Percentiles rank a stretch among this genome's conserved stretches.
Evolutionary conservation across 2,888 invertebrate species (phyloP).

Genomic region (Limnephilus rhombicus): DNA sequence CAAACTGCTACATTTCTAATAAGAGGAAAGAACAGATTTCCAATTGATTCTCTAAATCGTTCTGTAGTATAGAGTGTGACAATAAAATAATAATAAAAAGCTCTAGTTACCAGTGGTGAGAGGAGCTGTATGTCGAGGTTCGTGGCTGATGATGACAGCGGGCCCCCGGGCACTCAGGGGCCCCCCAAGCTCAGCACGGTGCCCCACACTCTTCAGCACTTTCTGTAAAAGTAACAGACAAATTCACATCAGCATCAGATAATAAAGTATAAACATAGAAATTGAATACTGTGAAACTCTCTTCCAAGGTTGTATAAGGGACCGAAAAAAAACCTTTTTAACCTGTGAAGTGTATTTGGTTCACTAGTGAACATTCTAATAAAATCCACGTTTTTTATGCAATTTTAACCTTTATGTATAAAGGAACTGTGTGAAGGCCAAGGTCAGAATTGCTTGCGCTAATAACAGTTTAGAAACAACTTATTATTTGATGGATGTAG

Average conservation of each 20-base stretch:
- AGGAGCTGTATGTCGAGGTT: slow-evolving; percentile 85
- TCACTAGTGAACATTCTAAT: no score
- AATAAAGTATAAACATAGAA: not conserved
- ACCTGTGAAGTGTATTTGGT: no score
- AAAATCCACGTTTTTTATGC: no score
- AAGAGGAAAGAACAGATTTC: not conserved
- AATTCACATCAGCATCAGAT: slow-evolving; percentile 51
- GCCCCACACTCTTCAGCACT: slow-evolving; percentile 69
- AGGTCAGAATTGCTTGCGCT: no score
- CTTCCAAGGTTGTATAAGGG: no score
- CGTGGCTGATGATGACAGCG: slow-evolving; percentile 87
- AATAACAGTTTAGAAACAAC: no score
- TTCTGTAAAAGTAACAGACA: slow-evolving; percentile 51
- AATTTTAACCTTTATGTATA: no score
- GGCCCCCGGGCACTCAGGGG: slow-evolving; percentile 82
- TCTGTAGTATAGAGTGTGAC: not conserved
- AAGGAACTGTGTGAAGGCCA: no score
- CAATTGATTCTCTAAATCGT: not conserved
- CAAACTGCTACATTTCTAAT: not conserved
- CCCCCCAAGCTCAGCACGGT: slow-evolving; percentile 71
- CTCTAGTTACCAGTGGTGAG: slow-evolving; percentile 75
- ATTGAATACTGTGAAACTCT: no score
- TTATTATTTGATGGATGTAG: no score
- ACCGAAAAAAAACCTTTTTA: no score
- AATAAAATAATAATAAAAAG: not conserved